Evolutionary conservation across 2,113 vertebrate genomes (phyloP).

Genomic region (Nerophis lumbriciformis): DNA sequence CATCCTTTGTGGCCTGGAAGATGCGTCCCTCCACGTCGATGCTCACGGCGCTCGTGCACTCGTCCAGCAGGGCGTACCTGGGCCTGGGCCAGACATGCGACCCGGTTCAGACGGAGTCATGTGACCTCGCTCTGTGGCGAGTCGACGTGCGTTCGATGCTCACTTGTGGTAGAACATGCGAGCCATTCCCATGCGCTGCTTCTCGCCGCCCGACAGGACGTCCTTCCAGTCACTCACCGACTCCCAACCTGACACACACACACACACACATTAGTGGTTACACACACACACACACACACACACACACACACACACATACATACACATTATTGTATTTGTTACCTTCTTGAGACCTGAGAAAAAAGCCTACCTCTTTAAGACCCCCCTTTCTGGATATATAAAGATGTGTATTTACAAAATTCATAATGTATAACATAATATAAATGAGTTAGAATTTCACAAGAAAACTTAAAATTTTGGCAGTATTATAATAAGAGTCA

Average conservation of each 20-base stretch:
- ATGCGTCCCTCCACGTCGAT: slow-evolving; percentile 97
- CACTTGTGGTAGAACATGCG: slow-evolving; percentile 98
- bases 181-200: slow-evolving; percentile 98
- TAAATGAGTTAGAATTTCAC: too few species aligned
- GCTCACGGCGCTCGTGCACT: slow-evolving; percentile 96
- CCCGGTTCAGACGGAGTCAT: slow-evolving; percentile 54
- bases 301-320: not conserved
- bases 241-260: slow-evolving; percentile 82
- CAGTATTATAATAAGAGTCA: too few species aligned
- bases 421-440: too few species aligned
- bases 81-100: slow-evolving; percentile 76
- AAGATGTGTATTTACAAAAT: too few species aligned
- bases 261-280: not conserved
- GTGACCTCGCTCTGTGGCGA: not conserved
- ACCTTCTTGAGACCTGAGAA: too few species aligned
- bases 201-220: slow-evolving; percentile 94
- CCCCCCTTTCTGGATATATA: too few species aligned
- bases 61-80: slow-evolving; percentile 90
- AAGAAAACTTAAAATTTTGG: too few species aligned
- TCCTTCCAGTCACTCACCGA: slow-evolving; percentile 93
- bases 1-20: slow-evolving; percentile 92
- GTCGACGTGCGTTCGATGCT: slow-evolving; percentile 17
- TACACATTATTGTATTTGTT: not conserved
- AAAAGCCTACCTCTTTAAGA: too few species aligned
- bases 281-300: not conserved